Base-by-base conservation (phyloP, 1,140 invertebrate species). In the Phthorimaea operculella region DNA sequence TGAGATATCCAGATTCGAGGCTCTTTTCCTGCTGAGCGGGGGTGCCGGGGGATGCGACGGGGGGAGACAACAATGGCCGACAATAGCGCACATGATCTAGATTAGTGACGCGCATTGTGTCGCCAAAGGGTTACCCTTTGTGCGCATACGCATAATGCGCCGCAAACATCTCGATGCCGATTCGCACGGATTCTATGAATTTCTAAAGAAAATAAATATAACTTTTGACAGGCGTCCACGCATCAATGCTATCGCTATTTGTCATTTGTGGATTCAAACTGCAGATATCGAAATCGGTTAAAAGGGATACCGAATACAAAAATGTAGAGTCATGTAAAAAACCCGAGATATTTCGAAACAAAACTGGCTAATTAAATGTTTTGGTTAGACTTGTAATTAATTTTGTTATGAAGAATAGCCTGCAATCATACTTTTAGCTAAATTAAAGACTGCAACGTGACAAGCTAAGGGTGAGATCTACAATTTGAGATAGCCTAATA, bases 181-280 rank as follows among this genome's bases (percentile, higher is more conserved):
- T 79, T 82, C 74, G 77, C 77, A 82, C 59, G 60, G 70, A 73
- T 84, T 83, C 79, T 83, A 80, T 83, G 75, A 79, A 84, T 83
- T 84, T 81, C 60, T 80, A 84, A 84, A 84, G 78, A 82, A 84
- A 79, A 84, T 84, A 84, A 84, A 84, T 84, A 83, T 83, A 84
- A 83, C 81, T 84, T 84, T 74, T 84, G 81, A 82, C 81, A 84
- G 76, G 76, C 70, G 66, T 70, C 70, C 65, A 72, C 65, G 66
- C 72, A 68, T 73, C 72, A 70, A 81, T 81, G 66, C 68, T 74
- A 84, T 84, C 77, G 72, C 71, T 83, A 73, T 83, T 83, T 81
- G 72, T 76, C 72, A 76, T 72, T 74, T 71, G 70, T 66, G 65
- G 68, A 75, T 75, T 59, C 68, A 72, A 74, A 74, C 69, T 70